Conservation (phyloP, 1,140 invertebrate genomes). For the Musca domestica region DNA sequence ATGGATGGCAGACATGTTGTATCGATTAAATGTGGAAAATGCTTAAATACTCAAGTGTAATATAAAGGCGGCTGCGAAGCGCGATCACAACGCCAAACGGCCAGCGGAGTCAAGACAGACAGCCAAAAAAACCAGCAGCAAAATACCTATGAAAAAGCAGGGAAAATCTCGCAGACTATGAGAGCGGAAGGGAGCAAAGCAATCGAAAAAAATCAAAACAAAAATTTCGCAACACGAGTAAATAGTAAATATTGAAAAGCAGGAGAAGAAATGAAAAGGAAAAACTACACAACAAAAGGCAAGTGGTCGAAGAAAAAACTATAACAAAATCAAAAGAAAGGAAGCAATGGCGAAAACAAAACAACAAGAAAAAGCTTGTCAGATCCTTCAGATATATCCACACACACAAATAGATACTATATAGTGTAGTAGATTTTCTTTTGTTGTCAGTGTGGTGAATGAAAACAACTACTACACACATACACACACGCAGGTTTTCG, state of each 20-base stretch:
- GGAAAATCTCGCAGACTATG: too few species aligned
- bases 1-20: conserved; percentile 12
- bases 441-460: neutral
- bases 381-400: neutral
- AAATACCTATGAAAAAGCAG: too few species aligned
- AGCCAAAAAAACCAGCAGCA: too few species aligned
- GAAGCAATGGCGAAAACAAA: neutral
- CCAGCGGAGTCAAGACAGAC: too few species aligned
- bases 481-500: neutral
- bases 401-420: neutral
- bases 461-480: neutral
- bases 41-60: conserved; percentile 19
- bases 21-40: conserved; percentile 19
- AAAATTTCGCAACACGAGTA: neutral
- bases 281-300: neutral
- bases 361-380: neutral
- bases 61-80: too few species aligned
- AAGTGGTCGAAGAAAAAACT: neutral
- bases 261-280: neutral
- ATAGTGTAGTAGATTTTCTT: neutral
- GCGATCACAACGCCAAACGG: too few species aligned
- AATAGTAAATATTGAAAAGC: neutral
- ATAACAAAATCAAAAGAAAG: conserved; percentile 7
- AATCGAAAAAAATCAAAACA: too few species aligned
- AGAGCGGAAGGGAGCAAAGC: too few species aligned